Conservation (phyloP, 2,888 invertebrate species). For the Litoditis marina region DNA sequence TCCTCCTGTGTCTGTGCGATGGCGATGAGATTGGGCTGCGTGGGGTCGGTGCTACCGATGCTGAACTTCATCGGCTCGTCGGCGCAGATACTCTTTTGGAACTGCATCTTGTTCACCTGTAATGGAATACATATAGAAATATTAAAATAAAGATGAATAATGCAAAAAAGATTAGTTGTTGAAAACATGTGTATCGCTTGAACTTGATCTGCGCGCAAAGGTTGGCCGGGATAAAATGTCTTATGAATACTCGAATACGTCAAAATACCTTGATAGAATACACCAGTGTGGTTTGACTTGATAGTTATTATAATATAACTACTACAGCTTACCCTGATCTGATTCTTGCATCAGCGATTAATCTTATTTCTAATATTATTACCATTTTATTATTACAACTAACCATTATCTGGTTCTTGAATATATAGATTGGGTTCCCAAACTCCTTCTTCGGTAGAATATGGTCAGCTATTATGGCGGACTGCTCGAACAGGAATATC, state of each 20-base stretch:
- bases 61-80: constrained; percentile 74
- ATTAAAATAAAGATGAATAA: no score
- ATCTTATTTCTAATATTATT: no score
- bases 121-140: no score
- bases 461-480: constrained; percentile 90
- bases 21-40: constrained; percentile 76
- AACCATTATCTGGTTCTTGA: constrained; percentile 92
- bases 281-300: no score
- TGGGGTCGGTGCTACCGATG: constrained; percentile 68
- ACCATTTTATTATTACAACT: no score
- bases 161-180: no score
- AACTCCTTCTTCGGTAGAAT: constrained; percentile 81
- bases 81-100: constrained; percentile 66
- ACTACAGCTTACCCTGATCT: no score
- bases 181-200: background rate
- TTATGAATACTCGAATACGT: no score
- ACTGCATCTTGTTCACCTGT: constrained; percentile 86
- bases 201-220: constrained; percentile 3
- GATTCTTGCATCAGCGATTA: no score
- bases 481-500: constrained; percentile 96
- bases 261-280: no score
- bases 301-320: no score
- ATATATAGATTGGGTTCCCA: constrained; percentile 83
- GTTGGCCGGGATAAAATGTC: no score
- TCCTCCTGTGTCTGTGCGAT: constrained; percentile 75